A percentile compares a stretch with the other conserved stretches of the same genome.
Evolutionary conservation across 2,797 vertebrate species (phyloP).

Genomic region (Ambastaia sidthimunki): DNA sequence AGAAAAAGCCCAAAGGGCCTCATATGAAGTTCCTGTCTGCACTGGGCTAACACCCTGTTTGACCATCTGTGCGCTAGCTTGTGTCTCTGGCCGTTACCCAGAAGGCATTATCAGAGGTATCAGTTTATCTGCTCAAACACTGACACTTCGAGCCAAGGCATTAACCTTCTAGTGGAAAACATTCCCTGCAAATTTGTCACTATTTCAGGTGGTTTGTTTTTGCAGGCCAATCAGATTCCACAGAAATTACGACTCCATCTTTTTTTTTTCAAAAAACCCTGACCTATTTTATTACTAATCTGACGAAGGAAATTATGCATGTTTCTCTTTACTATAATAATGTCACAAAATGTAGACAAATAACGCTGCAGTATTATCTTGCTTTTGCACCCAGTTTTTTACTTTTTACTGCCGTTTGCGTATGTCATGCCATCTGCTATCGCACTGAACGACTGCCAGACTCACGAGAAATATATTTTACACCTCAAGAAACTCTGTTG

Average conservation of each 20-base stretch:
- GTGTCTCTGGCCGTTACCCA: conserved; percentile 45
- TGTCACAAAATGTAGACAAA: background rate
- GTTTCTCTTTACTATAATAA: background rate
- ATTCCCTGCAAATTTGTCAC: background rate
- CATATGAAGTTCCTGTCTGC: conserved; percentile 50
- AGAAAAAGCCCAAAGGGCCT: conserved; percentile 8
- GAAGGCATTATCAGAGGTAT: conserved; percentile 20
- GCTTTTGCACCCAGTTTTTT: background rate
- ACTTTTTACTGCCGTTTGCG: background rate
- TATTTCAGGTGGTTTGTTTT: background rate
- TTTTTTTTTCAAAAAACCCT: background rate
- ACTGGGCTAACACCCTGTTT: conserved; percentile 37
- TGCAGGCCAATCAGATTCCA: background rate
- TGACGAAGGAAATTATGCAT: conserved; percentile 4
- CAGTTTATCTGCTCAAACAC: conserved; percentile 32
- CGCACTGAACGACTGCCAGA: conserved; percentile 33
- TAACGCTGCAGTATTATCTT: background rate
- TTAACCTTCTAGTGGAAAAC: conserved; percentile 11
- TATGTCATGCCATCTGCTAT: conserved; percentile 37
- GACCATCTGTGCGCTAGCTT: conserved; percentile 53
- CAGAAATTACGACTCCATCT: background rate
- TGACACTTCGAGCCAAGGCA: conserved; percentile 19
- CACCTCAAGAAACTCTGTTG: conserved; percentile 46
- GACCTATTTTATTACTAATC: background rate
- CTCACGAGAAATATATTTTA: conserved; percentile 54